Base-by-base conservation (phyloP, 1,140 invertebrate species). In the Cyrtorhinus lividipennis region DNA sequence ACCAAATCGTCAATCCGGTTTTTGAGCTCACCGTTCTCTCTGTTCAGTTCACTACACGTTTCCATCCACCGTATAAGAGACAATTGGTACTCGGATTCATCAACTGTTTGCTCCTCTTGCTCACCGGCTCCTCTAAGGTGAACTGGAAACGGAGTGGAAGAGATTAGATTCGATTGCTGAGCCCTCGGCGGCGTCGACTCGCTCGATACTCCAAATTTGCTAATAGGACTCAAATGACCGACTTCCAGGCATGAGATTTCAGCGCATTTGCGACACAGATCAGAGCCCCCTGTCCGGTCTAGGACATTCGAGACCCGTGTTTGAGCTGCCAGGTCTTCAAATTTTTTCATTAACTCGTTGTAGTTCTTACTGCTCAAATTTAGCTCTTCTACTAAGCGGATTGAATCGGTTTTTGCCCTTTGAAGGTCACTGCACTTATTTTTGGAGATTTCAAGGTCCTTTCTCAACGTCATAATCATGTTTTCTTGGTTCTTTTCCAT, bases 11-110 rank as follows among this genome's bases (percentile, higher is more conserved):
- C 24, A 18, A 63, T 20, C 58, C 58, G 12, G 24, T 23, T 22
- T 2, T 27, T 63, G 26, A 63, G 56, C 5, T 1, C 20, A 26
- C 23, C 24, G 23, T 63, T 63, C 45, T 63, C 53, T 18, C 2
- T 1, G 13, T 58, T 56, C 18, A 63, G 18, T 8, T 27, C 26
- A 3, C 27, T 20, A n/a, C 26, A 63, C 5, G 27, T 63, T 59
- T 63, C 62, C 62, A 63, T 63, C 56, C 53, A 59, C 44, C 56
- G 27, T 10, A 63, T n/a, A 13, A 58, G 1, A 2, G 61, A 26
- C 15, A 62, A 24, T 24, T 62, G 26, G 2, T 22, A 56, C 12
- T 53, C 23, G n/a, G 23, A n/a, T n/a, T 53, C 15, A n/a, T 1
- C 24, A 2, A 24, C 8, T 24, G 15, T 10, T 2, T 15, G n/a